Percentiles rank a stretch among this genome's conserved stretches.
Conservation (phyloP, 2,113 vertebrate genomes). For the Archilochus colubris region DNA sequence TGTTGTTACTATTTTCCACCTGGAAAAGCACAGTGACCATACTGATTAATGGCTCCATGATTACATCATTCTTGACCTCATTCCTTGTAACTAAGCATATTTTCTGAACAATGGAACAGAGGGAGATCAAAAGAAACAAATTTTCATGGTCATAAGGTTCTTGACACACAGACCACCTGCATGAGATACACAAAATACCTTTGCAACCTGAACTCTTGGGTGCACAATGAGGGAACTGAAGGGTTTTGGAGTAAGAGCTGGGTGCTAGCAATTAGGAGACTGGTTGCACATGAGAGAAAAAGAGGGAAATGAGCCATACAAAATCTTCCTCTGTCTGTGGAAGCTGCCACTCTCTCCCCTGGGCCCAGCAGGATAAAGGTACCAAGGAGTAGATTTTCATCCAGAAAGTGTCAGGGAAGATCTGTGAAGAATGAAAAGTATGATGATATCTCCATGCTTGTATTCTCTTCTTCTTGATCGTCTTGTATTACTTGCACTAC, state of each 20-base stretch:
- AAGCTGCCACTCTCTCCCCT: not conserved
- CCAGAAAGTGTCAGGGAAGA: not conserved
- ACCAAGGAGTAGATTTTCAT: not conserved
- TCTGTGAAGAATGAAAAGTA: not conserved
- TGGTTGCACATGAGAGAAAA: not conserved
- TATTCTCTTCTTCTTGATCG: not conserved
- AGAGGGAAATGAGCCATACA: not conserved
- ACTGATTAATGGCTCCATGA: constrained; percentile 34
- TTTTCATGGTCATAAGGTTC: not conserved
- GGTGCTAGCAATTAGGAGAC: not conserved
- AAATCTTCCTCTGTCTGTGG: not conserved
- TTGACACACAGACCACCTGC: not conserved
- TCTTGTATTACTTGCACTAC: not conserved
- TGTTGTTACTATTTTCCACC: constrained; percentile 42
- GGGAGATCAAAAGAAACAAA: not conserved
- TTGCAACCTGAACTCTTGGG: not conserved
- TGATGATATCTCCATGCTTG: not conserved
- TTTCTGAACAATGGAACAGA: constrained; percentile 22
- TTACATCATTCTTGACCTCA: constrained; percentile 50
- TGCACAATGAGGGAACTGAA: not conserved
- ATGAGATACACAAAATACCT: not conserved
- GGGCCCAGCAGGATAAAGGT: not conserved
- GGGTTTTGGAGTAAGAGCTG: not conserved
- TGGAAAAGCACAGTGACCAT: constrained; percentile 21
- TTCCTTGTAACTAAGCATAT: not conserved